Evolutionary conservation across 2,888 invertebrate species (phyloP), one percentile per base, ranked within the genome.

Genomic region (Cataglyphis rosenhaueri): DNA sequence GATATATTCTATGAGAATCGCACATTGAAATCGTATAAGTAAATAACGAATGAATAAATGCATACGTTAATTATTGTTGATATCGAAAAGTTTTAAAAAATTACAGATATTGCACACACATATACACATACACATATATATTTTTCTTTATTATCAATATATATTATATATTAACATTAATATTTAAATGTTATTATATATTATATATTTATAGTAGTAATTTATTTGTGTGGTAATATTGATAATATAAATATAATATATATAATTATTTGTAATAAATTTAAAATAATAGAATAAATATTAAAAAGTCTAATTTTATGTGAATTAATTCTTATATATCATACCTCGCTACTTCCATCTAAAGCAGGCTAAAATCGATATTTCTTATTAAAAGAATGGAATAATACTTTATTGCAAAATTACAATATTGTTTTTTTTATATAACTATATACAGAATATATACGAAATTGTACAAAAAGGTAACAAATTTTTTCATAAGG

Each of bases 1-100:
- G 91, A 95, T 93, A 95, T 92, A 94, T 95, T 91, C 95, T 95
- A 41, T 92, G 88, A 66, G 78, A 65, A 41, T 5, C n/a, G 3
- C 59, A 59, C 29, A 55, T 44, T 68, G 4, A 70, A 32, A 73
- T 44, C 15, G 10, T 9, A 76, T 38, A 1, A 25, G 1, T 25
- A 25, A 25, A 25, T 25, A 25, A 25, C 25, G 25, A 25, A 25
- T 25, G 12, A 38, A 15, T 25, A 57, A 76, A 44, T 25, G 15
- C 3, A 76, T 41, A 44, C 32, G 10, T 41, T 38, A 41, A 18
- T 75, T 18, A 5, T 44, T 44, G 15, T 44, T 18, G 2, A 8
- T 9, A 44, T 9, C 2, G 2, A 59, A 25, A 48, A 44, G 12
- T 52, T 48, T n/a, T 64, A n/a, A 85, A 82, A 57, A 5, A 57